Percentiles rank a stretch among this genome's conserved stretches.
Conservation (phyloP, 2,888 invertebrate genomes). For the Eilema depressum region DNA sequence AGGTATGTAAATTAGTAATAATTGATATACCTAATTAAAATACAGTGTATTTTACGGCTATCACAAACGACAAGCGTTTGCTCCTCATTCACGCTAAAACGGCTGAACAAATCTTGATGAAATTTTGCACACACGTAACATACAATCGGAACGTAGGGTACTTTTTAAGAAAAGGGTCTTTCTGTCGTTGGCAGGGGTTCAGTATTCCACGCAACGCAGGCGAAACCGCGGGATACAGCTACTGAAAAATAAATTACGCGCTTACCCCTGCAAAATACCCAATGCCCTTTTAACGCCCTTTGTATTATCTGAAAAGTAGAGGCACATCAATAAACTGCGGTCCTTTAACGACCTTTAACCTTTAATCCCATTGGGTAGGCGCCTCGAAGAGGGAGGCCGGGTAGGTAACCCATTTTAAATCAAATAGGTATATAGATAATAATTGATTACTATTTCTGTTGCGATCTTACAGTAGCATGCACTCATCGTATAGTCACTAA, state of each 20-base stretch:
- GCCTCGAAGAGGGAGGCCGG: background rate
- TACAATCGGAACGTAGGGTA: background rate
- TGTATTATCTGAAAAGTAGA: slow-evolving; percentile 1
- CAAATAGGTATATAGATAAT: background rate
- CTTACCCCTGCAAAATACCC: background rate
- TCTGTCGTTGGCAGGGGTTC: background rate
- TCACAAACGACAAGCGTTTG: background rate
- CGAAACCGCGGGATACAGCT: background rate
- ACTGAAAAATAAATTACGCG: background rate
- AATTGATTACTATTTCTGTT: background rate
- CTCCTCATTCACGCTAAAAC: background rate
- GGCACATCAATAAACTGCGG: slow-evolving; percentile 4
- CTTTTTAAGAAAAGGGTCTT: background rate
- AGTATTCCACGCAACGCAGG: background rate
- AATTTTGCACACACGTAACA: background rate
- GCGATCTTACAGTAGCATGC: too few species aligned
- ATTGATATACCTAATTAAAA: background rate
- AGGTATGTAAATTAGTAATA: slow-evolving; percentile 60
- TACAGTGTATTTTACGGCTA: background rate
- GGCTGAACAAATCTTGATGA: background rate
- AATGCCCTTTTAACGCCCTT: slow-evolving; percentile 3
- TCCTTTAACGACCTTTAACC: background rate
- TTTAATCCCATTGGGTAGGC: background rate
- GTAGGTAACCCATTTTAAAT: background rate
- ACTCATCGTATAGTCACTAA: too few species aligned